These are phyloP conservation scores for Melinaea marsaeus DNA, from an alignment of 2,888 invertebrate genomes.

Conservation along the genomic window DNA sequence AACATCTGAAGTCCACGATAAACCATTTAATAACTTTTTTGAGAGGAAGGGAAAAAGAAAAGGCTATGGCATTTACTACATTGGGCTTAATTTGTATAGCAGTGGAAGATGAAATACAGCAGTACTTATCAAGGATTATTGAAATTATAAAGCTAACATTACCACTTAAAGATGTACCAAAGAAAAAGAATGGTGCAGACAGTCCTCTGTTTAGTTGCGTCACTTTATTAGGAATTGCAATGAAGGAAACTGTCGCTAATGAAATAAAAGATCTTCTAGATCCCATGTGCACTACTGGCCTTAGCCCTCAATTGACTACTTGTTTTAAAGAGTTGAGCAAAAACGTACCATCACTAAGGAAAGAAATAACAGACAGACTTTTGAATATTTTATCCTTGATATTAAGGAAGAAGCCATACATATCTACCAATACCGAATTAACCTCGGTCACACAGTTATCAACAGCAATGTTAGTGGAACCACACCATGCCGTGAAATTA, in stretches of 20 bases:
- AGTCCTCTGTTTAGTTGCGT: slow-evolving; percentile 96
- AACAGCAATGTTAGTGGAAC: slow-evolving; percentile 70
- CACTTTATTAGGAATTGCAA: slow-evolving; percentile 93
- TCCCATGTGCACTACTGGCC: slow-evolving; percentile 93
- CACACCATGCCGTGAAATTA: slow-evolving; percentile 88
- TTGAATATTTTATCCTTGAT: slow-evolving; percentile 93
- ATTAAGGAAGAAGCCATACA: slow-evolving; percentile 89
- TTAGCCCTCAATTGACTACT: slow-evolving; percentile 93
- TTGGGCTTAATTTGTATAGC: slow-evolving; percentile 95
- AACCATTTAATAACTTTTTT: slow-evolving; percentile 87
- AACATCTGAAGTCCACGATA: slow-evolving; percentile 86
- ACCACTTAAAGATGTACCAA: slow-evolving; percentile 87
- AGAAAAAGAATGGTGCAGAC: slow-evolving; percentile 86
- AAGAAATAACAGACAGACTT: slow-evolving; percentile 94
- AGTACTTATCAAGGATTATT: slow-evolving; percentile 89
- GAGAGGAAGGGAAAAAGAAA: slow-evolving; percentile 89
- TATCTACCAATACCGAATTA: slow-evolving; percentile 77
- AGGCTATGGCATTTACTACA: slow-evolving; percentile 91
- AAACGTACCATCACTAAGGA: slow-evolving; percentile 91
- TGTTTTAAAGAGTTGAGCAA: slow-evolving; percentile 94
- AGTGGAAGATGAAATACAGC: slow-evolving; percentile 87
- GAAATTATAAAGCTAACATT: slow-evolving; percentile 86
- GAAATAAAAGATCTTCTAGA: slow-evolving; percentile 92
- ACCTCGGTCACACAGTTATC: slow-evolving; percentile 64
- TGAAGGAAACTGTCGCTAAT: slow-evolving; percentile 85